Evolutionary conservation across 35 echinoderm and acorn worm species (phyloP).

Genomic region (Amphiura filiformis): DNA sequence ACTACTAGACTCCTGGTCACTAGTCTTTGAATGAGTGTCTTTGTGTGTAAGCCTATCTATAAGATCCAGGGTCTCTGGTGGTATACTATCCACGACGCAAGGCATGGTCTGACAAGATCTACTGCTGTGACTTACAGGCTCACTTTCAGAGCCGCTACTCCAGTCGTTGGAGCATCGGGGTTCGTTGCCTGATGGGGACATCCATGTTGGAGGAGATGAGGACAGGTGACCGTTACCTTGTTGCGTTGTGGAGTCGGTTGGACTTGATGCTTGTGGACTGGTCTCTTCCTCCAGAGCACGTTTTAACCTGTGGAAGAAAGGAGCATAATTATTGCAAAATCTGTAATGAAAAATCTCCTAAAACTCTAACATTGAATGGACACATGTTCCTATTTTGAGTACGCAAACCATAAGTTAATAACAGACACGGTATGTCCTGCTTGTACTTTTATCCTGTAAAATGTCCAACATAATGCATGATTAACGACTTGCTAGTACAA

Average conservation of each 20-base stretch:
- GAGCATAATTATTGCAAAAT: not conserved
- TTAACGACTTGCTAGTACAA: too few relatives aligned
- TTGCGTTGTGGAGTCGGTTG: not conserved
- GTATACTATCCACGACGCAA: constrained; percentile 63
- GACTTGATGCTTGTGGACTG: constrained; percentile 1
- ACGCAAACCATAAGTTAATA: too few relatives aligned
- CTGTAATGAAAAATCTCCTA: too few relatives aligned
- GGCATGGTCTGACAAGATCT: constrained; percentile 76
- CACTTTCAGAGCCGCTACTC: not conserved
- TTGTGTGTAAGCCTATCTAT: constrained; percentile 61
- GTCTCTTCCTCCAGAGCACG: constrained; percentile 83
- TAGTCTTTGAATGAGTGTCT: not conserved
- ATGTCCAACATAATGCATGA: too few relatives aligned
- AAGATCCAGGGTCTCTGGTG: constrained; percentile 64
- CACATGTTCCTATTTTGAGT: too few relatives aligned
- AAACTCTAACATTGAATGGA: too few relatives aligned
- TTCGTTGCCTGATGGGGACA: not conserved
- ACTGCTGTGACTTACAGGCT: constrained; percentile 46
- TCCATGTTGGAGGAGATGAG: not conserved
- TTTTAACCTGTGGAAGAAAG: constrained; percentile 61
- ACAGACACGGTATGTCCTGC: too few relatives aligned
- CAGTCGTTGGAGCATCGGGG: not conserved
- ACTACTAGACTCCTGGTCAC: constrained; percentile 23
- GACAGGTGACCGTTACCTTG: not conserved
- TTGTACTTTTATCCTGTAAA: too few relatives aligned